A percentile compares a stretch with the other conserved stretches of the same genome.
Evolutionary conservation across 2,888 invertebrate genomes (phyloP).

Genomic region (Folsomia manolachei): DNA sequence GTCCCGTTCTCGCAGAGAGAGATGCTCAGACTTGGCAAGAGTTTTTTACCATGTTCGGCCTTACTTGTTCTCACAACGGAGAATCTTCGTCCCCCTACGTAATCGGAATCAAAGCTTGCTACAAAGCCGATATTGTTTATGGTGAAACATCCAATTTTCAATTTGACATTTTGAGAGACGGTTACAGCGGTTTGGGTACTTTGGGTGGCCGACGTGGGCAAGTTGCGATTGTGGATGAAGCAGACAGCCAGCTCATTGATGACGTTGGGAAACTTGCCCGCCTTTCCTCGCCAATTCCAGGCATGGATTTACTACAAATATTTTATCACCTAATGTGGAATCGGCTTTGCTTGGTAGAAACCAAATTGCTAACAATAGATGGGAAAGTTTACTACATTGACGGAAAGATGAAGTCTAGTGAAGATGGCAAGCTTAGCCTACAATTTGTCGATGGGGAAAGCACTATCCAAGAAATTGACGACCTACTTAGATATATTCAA

Average conservation of each 20-base stretch:
- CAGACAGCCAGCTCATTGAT: conserved; percentile 34
- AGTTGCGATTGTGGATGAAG: conserved; percentile 36
- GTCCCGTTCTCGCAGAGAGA: conserved; percentile 31
- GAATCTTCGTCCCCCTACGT: conserved; percentile 19
- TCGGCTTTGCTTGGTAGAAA: not conserved
- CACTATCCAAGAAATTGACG: not conserved
- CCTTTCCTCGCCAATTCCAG: conserved; percentile 27
- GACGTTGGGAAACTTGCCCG: conserved; percentile 27
- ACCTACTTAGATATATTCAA: not conserved
- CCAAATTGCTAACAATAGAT: not conserved
- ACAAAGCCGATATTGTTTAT: conserved; percentile 31
- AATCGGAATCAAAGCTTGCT: conserved; percentile 29
- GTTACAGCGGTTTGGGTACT: conserved; percentile 29
- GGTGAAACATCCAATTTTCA: conserved; percentile 33
- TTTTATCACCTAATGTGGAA: conserved; percentile 25
- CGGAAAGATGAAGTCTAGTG: not conserved
- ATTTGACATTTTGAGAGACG: conserved; percentile 31
- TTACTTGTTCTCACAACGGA: conserved; percentile 28
- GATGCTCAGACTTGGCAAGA: conserved; percentile 25
- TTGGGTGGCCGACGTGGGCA: conserved; percentile 12
- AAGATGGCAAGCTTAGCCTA: not conserved
- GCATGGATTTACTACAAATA: conserved; percentile 28
- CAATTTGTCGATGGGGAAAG: not conserved
- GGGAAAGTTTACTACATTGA: not conserved
- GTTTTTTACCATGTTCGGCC: conserved; percentile 26